Percentiles rank a stretch among this genome's conserved stretches.
Conservation (phyloP, 1,140 invertebrate species). For the Homalodisca vitripennis region DNA sequence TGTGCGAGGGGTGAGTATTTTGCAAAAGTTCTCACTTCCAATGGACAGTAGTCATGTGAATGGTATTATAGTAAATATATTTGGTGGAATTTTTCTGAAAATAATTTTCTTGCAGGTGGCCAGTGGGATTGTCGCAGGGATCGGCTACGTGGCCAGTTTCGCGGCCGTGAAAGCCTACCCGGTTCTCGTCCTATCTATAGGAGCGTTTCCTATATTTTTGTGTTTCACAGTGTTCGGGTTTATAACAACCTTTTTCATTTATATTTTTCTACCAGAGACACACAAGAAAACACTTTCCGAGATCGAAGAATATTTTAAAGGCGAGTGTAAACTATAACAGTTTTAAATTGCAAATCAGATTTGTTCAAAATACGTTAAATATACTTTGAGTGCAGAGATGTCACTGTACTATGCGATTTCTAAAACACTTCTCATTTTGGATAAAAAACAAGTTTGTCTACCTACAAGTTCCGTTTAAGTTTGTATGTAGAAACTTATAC, state of each 20-base stretch:
- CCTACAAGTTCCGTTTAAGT: no score
- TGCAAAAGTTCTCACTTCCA: no score
- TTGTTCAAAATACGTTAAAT: no score
- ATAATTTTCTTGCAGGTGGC: constrained; percentile 48
- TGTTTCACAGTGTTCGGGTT: constrained; percentile 67
- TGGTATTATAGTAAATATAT: neutral
- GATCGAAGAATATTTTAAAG: constrained; percentile 50
- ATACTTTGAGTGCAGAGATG: no score
- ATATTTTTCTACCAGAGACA: constrained; percentile 74
- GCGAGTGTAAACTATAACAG: no score
- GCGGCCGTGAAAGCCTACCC: constrained; percentile 66
- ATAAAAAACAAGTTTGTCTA: no score
- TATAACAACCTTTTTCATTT: constrained; percentile 65
- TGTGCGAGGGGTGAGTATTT: constrained; percentile 54
- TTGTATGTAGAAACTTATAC: no score
- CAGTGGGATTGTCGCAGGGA: constrained; percentile 61
- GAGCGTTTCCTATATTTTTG: constrained; percentile 59
- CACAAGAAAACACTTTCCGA: constrained; percentile 72
- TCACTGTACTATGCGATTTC: no score
- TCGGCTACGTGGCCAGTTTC: constrained; percentile 71
- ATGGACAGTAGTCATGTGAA: neutral
- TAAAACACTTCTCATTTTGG: no score
- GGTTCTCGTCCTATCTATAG: constrained; percentile 51
- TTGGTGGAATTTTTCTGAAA: neutral
- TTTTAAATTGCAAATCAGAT: no score